These are phyloP conservation scores for Leucopsar rothschildi DNA, from an alignment of 2,113 vertebrate genomes.

Conservation along the genomic window DNA sequence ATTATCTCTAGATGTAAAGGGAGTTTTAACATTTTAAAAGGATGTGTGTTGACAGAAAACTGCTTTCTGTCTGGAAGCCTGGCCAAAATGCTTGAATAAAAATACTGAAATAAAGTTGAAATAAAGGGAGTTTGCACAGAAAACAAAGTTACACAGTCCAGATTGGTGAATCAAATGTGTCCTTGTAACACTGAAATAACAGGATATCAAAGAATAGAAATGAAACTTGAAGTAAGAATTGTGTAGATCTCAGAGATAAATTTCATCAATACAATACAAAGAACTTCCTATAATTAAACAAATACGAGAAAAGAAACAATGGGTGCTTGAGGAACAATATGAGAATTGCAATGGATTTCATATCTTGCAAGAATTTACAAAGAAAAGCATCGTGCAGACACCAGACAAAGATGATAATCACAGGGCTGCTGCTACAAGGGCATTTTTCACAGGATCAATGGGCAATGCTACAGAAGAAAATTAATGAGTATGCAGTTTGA, in stretches of 20 bases:
- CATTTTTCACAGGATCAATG: neutral
- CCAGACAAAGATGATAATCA: neutral
- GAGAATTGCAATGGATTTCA: neutral
- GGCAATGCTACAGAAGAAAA: neutral
- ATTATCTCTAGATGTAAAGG: neutral
- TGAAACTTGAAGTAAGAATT: neutral
- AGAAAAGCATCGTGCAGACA: neutral
- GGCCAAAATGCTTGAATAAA: neutral
- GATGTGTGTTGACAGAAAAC: neutral
- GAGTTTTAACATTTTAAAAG: neutral
- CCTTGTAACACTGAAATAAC: neutral
- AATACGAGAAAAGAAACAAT: neutral
- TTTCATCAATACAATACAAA: neutral
- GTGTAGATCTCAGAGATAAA: neutral
- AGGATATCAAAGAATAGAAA: neutral
- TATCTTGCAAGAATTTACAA: neutral
- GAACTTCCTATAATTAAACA: neutral
- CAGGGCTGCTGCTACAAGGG: neutral
- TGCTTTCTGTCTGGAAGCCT: neutral
- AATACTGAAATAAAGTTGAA: neutral
- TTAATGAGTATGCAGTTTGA: neutral
- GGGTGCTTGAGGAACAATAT: neutral
- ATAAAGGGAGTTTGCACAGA: neutral
- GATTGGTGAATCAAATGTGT: neutral
- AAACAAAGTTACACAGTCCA: neutral